These are phyloP conservation scores for Oophaga sylvatica DNA, from an alignment of 2,797 vertebrate species.

Conservation along the genomic window DNA sequence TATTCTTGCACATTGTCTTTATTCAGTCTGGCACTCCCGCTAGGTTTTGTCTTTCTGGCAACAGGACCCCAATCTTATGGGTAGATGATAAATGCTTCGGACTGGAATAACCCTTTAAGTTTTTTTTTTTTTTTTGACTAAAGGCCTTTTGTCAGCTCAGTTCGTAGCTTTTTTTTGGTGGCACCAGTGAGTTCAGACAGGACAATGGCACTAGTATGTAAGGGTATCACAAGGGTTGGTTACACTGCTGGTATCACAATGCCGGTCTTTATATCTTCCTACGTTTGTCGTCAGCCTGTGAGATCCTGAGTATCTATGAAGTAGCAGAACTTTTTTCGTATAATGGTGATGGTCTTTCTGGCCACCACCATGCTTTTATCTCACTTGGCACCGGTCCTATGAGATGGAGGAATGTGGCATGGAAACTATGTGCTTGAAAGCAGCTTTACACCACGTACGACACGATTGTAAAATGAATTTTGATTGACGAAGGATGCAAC, in stretches of 20 bases:
- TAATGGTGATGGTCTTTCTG: neutral
- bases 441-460: neutral
- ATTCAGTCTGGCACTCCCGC: no score
- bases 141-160: neutral
- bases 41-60: no score
- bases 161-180: neutral
- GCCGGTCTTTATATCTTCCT: neutral
- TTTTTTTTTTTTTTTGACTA: neutral
- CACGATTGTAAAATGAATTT: neutral
- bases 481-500: neutral
- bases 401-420: neutral
- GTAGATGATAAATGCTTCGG: no score
- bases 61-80: no score
- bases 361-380: neutral
- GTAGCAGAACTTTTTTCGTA: neutral
- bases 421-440: neutral
- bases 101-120: neutral
- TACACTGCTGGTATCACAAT: neutral
- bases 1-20: no score
- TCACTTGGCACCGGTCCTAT: neutral
- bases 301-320: neutral
- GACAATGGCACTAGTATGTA: neutral
- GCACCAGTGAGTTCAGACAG: neutral
- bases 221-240: neutral
- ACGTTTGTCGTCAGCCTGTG: neutral